Conservation (phyloP, 2,113 vertebrate species). For the Tringa solitaria region DNA sequence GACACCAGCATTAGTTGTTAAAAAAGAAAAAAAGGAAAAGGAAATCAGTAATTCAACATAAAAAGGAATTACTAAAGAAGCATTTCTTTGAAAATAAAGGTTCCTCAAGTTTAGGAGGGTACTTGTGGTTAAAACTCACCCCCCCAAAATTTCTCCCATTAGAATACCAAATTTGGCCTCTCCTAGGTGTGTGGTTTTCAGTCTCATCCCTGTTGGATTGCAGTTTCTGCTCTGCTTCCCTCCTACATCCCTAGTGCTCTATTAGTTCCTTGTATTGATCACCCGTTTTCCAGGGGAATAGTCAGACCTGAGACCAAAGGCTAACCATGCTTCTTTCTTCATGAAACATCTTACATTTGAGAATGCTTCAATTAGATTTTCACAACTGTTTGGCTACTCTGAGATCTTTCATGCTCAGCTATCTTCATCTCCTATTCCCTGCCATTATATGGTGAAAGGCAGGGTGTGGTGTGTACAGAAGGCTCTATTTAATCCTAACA, state of each 20-base stretch:
- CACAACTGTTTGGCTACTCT: not conserved
- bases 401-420: not conserved
- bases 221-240: not conserved
- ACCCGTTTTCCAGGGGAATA: not conserved
- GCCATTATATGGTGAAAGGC: too few relatives aligned
- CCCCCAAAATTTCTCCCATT: not conserved
- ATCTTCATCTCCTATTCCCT: not conserved
- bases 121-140: not conserved
- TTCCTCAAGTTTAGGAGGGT: not conserved
- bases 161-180: not conserved
- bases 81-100: not conserved
- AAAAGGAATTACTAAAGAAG: not conserved
- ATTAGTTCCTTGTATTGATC: not conserved
- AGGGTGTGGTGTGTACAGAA: rapidly evolving
- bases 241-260: not conserved
- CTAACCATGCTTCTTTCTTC: not conserved
- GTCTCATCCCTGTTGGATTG: not conserved
- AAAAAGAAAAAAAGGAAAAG: not conserved
- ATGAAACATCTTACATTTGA: not conserved
- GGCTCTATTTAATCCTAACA: not conserved
- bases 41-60: not conserved
- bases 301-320: not conserved
- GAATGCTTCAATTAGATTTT: not conserved
- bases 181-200: not conserved
- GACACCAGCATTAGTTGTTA: not conserved